phyloP scores from a whole-genome alignment of 2,113 vertebrate genomes.

The Sturnira hondurensis region DNA sequence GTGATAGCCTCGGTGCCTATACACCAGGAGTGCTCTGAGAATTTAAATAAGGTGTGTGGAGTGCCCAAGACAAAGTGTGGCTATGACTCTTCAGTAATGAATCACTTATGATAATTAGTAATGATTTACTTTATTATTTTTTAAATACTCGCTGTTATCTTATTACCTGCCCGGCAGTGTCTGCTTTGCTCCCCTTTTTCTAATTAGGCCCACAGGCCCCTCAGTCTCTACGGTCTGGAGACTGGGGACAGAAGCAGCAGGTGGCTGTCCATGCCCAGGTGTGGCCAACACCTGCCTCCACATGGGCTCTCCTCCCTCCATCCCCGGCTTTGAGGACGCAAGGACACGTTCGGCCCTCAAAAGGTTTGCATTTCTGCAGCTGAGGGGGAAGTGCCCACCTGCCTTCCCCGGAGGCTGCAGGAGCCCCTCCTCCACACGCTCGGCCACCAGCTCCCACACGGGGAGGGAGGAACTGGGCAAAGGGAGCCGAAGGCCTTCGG shows the following conservation, averaged over 20 bases:
- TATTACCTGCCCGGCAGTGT: background rate
- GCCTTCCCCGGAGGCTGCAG: background rate
- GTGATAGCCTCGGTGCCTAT: background rate
- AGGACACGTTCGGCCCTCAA: background rate
- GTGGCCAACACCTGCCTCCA: background rate
- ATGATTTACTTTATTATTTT: background rate
- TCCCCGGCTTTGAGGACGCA: background rate
- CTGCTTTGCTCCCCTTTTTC: background rate
- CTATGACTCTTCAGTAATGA: background rate
- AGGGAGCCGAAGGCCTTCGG: background rate
- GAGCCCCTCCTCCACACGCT: no score
- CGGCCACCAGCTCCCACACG: background rate
- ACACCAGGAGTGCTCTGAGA: background rate
- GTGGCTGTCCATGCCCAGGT: background rate
- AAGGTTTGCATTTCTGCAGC: no score
- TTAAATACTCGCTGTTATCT: background rate
- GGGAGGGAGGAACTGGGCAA: no score
- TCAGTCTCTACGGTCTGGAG: background rate
- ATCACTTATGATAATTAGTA: background rate
- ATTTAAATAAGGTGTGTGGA: background rate
- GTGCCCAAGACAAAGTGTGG: background rate
- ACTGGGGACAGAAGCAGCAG: background rate
- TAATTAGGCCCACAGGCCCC: background rate
- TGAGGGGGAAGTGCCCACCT: background rate
- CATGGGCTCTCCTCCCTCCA: background rate